Evolutionary conservation across 2,113 vertebrate genomes (phyloP).

Genomic region (Megaleporinus macrocephalus): DNA sequence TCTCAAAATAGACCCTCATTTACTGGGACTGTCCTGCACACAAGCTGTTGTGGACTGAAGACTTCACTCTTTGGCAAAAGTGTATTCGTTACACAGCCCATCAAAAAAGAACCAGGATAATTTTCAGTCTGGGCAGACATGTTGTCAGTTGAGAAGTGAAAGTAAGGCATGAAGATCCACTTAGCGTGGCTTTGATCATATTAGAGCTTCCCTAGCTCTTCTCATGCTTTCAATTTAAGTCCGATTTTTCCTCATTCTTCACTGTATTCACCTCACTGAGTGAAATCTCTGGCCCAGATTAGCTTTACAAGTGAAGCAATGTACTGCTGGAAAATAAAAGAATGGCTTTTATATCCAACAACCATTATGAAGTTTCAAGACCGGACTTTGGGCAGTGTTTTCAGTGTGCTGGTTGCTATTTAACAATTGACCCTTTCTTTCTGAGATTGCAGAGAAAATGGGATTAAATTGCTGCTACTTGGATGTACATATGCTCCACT

Average conservation of each 20-base stretch:
- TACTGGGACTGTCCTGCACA: conserved; percentile 1
- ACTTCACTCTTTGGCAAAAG: neutral
- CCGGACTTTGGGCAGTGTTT: neutral
- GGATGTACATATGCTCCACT: neutral
- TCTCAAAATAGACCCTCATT: neutral
- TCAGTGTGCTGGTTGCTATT: neutral
- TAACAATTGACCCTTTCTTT: neutral
- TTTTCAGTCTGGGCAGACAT: conserved; percentile 72
- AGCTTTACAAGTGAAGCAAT: conserved; percentile 7
- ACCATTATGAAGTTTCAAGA: conserved; percentile 21
- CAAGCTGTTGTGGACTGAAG: conserved; percentile 5
- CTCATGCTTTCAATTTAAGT: conserved; percentile 70
- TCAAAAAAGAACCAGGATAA: conserved; percentile 65
- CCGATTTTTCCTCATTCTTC: conserved; percentile 69
- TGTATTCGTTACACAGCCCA: conserved; percentile 21
- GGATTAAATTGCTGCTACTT: neutral
- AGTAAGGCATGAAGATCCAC: conserved; percentile 76
- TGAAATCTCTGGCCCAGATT: conserved; percentile 34
- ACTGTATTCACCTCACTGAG: conserved; percentile 69
- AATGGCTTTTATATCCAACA: neutral
- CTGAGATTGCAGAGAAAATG: neutral
- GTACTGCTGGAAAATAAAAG: conserved; percentile 12
- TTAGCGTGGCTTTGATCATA: conserved; percentile 79
- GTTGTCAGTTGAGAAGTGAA: conserved; percentile 73
- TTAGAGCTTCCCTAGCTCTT: conserved; percentile 69